phyloP scores from a whole-genome alignment of 2,113 vertebrate genomes.

The Octodon degus region DNA sequence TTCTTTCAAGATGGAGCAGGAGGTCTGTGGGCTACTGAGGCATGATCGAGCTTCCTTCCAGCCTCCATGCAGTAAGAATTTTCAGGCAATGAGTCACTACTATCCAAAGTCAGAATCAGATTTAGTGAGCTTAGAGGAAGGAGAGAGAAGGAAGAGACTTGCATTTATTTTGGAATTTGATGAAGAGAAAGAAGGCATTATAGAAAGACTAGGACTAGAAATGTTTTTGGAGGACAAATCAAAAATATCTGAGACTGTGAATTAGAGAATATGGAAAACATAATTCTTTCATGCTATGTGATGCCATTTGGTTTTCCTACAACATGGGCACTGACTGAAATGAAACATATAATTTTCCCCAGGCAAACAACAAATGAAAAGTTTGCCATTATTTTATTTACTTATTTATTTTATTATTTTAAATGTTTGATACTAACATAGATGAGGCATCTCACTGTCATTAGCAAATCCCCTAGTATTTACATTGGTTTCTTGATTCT shows the following conservation, averaged over 20 bases:
- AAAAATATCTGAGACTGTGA: not conserved
- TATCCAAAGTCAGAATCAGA: not conserved
- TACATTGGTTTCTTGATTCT: constrained; percentile 19
- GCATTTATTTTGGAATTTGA: not conserved
- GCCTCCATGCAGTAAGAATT: not conserved
- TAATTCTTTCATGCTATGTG: not conserved
- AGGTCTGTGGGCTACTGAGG: not conserved
- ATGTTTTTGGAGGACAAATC: not conserved
- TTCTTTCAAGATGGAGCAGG: not conserved
- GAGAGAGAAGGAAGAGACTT: not conserved
- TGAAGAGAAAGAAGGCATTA: not conserved
- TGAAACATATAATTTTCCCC: not conserved
- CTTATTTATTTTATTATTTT: too few relatives aligned
- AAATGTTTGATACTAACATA: not conserved
- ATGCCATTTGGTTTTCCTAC: not conserved
- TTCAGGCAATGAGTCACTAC: not conserved
- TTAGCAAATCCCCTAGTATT: not conserved
- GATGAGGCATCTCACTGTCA: not conserved
- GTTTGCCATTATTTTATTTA: not conserved
- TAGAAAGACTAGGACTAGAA: not conserved
- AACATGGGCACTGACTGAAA: not conserved
- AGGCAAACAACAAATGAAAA: not conserved
- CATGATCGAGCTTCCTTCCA: not conserved
- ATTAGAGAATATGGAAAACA: not conserved
- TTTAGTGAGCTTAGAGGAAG: not conserved